phyloP scores from a whole-genome alignment of 2,113 vertebrate species.

The Pedionomus torquatus region DNA sequence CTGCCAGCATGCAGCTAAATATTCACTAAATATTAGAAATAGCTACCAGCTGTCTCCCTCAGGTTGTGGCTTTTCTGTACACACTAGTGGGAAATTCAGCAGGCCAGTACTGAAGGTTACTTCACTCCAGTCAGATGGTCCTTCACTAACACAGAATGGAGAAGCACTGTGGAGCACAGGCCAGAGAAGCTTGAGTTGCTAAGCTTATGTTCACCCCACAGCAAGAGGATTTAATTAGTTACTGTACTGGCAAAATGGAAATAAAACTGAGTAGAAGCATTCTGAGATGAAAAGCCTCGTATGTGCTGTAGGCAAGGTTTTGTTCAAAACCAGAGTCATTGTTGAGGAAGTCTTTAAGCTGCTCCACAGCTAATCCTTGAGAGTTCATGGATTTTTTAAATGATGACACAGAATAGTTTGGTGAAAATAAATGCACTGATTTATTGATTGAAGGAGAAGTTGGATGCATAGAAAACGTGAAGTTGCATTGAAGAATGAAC shows the following conservation, averaged over 20 bases:
- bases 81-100: background rate
- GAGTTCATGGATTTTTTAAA: background rate
- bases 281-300: background rate
- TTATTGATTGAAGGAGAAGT: background rate
- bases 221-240: background rate
- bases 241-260: background rate
- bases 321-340: background rate
- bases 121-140: background rate
- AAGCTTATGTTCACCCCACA: background rate
- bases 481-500: background rate
- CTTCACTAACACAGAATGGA: background rate
- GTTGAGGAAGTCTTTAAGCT: background rate
- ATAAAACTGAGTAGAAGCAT: background rate
- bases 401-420: background rate
- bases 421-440: background rate
- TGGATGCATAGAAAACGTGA: background rate
- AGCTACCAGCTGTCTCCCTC: background rate
- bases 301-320: accelerated
- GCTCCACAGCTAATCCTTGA: background rate
- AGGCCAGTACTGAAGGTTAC: background rate
- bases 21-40: background rate
- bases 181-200: background rate
- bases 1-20: too few species aligned
- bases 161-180: background rate
- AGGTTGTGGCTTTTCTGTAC: background rate